Percentiles rank a stretch among this genome's conserved stretches.
phyloP scores from a whole-genome alignment of 2,888 invertebrate genomes.

The Sialis fuliginosa region DNA sequence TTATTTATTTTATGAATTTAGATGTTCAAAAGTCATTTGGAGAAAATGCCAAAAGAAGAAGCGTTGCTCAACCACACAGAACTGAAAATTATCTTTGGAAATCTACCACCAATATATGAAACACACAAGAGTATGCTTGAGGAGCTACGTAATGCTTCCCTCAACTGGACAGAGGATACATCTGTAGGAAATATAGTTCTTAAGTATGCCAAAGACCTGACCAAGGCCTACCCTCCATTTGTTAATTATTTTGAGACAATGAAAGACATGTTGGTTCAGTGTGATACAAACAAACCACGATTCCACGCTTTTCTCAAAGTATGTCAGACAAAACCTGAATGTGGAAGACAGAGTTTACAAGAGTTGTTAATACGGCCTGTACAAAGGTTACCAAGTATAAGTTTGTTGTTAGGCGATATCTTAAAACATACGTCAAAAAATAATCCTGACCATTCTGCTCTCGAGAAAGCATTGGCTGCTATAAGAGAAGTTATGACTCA shows the following conservation, averaged over 20 bases:
- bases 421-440: conserved; percentile 77
- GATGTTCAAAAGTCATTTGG: conserved; percentile 88
- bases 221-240: conserved; percentile 93
- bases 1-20: conserved; percentile 21
- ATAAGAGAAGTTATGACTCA: conserved; percentile 89
- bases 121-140: conserved; percentile 69
- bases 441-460: conserved; percentile 71
- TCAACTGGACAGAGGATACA: conserved; percentile 72
- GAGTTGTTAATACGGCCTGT: conserved; percentile 95
- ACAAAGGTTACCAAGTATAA: conserved; percentile 91
- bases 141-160: conserved; percentile 43
- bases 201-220: conserved; percentile 70
- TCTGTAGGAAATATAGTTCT: conserved; percentile 55
- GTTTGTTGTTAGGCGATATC: conserved; percentile 84
- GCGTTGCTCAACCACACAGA: conserved; percentile 78
- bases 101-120: conserved; percentile 86
- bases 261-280: conserved; percentile 79
- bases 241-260: conserved; percentile 97
- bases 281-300: conserved; percentile 82
- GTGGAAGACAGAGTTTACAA: conserved; percentile 86
- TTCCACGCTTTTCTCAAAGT: conserved; percentile 98
- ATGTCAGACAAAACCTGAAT: conserved; percentile 84
- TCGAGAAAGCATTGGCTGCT: conserved; percentile 72
- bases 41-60: conserved; percentile 67
- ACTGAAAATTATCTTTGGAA: conserved; percentile 87